phyloP scores from a whole-genome alignment of 2,888 invertebrate genomes.

The Brachypalpus laphriformis region DNA sequence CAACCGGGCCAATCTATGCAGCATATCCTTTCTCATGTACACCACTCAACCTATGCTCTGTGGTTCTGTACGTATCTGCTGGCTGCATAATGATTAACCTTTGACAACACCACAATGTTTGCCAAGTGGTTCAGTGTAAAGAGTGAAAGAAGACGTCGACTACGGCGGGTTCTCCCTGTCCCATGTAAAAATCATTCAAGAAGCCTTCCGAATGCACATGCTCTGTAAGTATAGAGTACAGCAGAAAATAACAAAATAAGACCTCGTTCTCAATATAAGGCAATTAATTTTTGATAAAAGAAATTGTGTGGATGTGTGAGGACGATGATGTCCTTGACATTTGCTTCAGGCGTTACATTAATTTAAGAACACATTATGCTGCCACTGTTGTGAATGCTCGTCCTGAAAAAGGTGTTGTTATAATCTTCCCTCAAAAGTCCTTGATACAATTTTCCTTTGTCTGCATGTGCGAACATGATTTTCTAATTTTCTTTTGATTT shows the following conservation, averaged over 20 bases:
- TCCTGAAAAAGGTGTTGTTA: constrained; percentile 38
- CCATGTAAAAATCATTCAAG: constrained; percentile 11
- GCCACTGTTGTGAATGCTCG: constrained; percentile 14
- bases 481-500: constrained; percentile 15
- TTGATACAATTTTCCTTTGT: constrained; percentile 12
- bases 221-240: background rate
- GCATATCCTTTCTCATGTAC: constrained; percentile 52
- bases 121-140: constrained; percentile 66
- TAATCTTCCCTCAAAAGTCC: background rate
- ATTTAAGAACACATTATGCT: constrained; percentile 63
- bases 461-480: constrained; percentile 15
- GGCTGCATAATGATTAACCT: constrained; percentile 71
- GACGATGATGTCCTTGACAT: constrained; percentile 48
- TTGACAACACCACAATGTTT: constrained; percentile 73
- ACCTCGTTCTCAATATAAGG: constrained; percentile 46
- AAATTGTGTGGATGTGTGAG: constrained; percentile 3
- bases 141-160: constrained; percentile 30
- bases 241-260: constrained; percentile 52
- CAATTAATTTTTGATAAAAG: constrained; percentile 59
- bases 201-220: constrained; percentile 18
- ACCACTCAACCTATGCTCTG: constrained; percentile 54
- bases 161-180: background rate
- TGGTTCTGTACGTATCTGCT: constrained; percentile 42
- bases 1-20: constrained; percentile 46
- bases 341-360: constrained; percentile 57